phyloP scores from a whole-genome alignment of 1,140 invertebrate species.

The Drosophila lowei region DNA sequence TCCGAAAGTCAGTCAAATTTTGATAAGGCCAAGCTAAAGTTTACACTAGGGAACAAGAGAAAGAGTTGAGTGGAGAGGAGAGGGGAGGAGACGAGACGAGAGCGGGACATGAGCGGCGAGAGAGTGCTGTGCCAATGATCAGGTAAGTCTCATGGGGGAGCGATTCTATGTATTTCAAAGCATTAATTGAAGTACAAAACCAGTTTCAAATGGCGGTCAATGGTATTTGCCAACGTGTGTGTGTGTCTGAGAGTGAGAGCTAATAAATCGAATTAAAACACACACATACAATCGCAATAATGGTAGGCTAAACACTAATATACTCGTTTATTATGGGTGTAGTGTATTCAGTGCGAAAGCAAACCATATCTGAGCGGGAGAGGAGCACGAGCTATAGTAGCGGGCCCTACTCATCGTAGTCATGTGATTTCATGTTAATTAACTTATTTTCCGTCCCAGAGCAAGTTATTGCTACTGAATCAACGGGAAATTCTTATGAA shows the following conservation, averaged over 20 bases:
- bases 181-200: slow-evolving; percentile 70
- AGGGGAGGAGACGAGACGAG: background rate
- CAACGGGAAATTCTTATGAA: background rate
- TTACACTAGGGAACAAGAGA: slow-evolving; percentile 1
- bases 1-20: slow-evolving; percentile 31
- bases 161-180: slow-evolving; percentile 16
- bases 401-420: slow-evolving; percentile 43
- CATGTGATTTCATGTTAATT: slow-evolving; percentile 72
- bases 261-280: slow-evolving; percentile 72
- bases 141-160: slow-evolving; percentile 16
- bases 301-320: slow-evolving; percentile 2
- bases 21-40: slow-evolving; percentile 61
- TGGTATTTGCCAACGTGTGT: slow-evolving; percentile 16
- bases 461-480: slow-evolving; percentile 19
- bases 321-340: slow-evolving; percentile 25
- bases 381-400: slow-evolving; percentile 33
- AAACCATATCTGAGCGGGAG: slow-evolving; percentile 24
- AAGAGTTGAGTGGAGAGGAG: background rate
- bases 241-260: slow-evolving; percentile 29
- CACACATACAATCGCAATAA: slow-evolving; percentile 20
- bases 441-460: slow-evolving; percentile 38
- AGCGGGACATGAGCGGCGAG: background rate
- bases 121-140: slow-evolving; percentile 13
- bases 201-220: slow-evolving; percentile 71
- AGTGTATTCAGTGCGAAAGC: slow-evolving; percentile 26